phyloP scores from a whole-genome alignment of 2,113 vertebrate genomes.

The Beaufortia kweichowensis region DNA sequence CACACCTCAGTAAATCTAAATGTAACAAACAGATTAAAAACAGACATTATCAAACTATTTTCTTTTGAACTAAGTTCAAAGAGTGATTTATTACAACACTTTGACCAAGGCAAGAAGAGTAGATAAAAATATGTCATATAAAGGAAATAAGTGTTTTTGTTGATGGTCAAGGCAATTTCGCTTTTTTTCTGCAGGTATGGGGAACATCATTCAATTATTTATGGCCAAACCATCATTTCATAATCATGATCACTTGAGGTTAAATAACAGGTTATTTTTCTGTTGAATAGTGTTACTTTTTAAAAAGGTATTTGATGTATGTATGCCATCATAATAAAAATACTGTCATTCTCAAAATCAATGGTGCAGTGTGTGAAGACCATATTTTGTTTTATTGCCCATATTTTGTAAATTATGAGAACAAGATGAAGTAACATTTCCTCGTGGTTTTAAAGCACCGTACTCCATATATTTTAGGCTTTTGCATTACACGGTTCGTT shows the following conservation, averaged over 20 bases:
- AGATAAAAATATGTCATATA: not conserved
- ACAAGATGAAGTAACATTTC: not conserved
- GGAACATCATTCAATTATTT: not conserved
- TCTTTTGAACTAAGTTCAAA: too few species aligned
- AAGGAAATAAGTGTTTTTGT: not conserved
- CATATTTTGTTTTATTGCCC: too few species aligned
- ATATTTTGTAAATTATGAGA: too few species aligned
- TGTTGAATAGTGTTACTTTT: not conserved
- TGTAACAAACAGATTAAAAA: not conserved
- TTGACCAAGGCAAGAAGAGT: not conserved
- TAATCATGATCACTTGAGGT: not conserved
- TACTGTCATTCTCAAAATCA: too few species aligned
- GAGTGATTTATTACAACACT: not conserved
- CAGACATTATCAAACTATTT: not conserved
- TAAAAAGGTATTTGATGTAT: not conserved
- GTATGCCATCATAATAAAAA: slow-evolving; percentile 5
- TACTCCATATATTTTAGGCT: not conserved
- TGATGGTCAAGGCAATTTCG: not conserved
- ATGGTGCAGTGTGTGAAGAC: not conserved
- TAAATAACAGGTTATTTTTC: not conserved
- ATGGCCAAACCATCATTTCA: too few species aligned
- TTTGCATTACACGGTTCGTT: not conserved
- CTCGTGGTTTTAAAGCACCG: not conserved
- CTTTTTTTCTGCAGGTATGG: not conserved
- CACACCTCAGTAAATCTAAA: not conserved